Evolutionary conservation across 2,888 invertebrate genomes (phyloP), one percentile per base, ranked within the genome.

Genomic region (Thymelicus lineola): DNA sequence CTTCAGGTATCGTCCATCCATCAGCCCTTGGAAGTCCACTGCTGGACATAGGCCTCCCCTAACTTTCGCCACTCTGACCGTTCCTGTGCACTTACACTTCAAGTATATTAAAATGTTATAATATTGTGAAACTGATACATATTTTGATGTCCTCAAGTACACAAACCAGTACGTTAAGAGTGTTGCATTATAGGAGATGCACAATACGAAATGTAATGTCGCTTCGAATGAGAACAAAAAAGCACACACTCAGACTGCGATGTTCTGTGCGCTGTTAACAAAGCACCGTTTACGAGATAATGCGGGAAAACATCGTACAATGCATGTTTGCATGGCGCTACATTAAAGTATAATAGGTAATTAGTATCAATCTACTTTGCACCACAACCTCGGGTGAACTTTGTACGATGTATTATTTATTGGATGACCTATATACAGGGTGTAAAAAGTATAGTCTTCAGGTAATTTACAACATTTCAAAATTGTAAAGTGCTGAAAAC

Each of bases 181-280:
- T n/a, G 7, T n/a, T 57, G 36, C 36, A 57, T 57, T 57, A 57
- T 36, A 57, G 57, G 14, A n/a, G 57, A 57, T 57, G 35, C 36
- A 57, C 57, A 57, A 57, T 57, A 57, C 57, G 57, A 57, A 57
- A 57, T 57, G 57, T 36, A 35, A 57, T 36, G 57, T 57, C 57
- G 57, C 57, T 36, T 57, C 57, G 35, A 57, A 57, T 57, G 57
- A n/a, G 9, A 57, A 57, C 57, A 57, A 57, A 57, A 36, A 15
- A 57, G 35, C 28, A 57, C 35, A 57, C 36, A 57, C 55, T 55
- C 55, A 20, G 9, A 36, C 57, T 10, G 20, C 20, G 53, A 53
- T 53, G 10, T 20, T 53, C 20, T 53, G 20, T 20, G 20, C 20
- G 57, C 57, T 57, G 35, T 57, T 57, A 36, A 15, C 57, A 57